Evolutionary conservation across 2,888 invertebrate genomes (phyloP).

Genomic region (Sericinus montela): DNA sequence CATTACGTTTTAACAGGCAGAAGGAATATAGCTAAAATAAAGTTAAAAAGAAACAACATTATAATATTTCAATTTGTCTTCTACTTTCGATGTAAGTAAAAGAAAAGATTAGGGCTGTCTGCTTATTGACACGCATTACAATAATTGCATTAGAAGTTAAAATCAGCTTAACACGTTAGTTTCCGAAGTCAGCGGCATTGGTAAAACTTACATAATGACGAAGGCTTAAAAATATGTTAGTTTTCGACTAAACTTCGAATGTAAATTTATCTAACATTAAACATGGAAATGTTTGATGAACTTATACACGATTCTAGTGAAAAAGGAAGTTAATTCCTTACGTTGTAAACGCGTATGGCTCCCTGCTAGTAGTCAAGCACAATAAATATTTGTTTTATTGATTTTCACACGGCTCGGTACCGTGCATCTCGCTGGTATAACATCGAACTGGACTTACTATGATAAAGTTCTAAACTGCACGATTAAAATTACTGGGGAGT

Average conservation of each 20-base stretch:
- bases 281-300: conserved; percentile 14
- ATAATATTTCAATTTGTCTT: no score
- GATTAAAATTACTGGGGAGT: conserved; percentile 57
- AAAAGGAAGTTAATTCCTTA: conserved; percentile 23
- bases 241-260: conserved; percentile 2
- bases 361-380: conserved; percentile 37
- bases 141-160: conserved; percentile 6
- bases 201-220: neutral
- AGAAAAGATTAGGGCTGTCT: no score
- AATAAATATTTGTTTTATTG: conserved; percentile 73
- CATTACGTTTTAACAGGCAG: no score
- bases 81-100: no score
- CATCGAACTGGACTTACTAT: conserved; percentile 38
- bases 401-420: conserved; percentile 70
- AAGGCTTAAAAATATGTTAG: conserved; percentile 2
- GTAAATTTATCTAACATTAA: conserved; percentile 6
- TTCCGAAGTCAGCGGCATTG: neutral
- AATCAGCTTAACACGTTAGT: neutral
- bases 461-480: conserved; percentile 56
- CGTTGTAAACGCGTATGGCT: conserved; percentile 17
- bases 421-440: conserved; percentile 52
- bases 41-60: no score
- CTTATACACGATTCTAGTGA: conserved; percentile 7
- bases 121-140: neutral
- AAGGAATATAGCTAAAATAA: no score